Conservation (phyloP, 1,140 invertebrate species). For the Lasioglossum baleicum region DNA sequence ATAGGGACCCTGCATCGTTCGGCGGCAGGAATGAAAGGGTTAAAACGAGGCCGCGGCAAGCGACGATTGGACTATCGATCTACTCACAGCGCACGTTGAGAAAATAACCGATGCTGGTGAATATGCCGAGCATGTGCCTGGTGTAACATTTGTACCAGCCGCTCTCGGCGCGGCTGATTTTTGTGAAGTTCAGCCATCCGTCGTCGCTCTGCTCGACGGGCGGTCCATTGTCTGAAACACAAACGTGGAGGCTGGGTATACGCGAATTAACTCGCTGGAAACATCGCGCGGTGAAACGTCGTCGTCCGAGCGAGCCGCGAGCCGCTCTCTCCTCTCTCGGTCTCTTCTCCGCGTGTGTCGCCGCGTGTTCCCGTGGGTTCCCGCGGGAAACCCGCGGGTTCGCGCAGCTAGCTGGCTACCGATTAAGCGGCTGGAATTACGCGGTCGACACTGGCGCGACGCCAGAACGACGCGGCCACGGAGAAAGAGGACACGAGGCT, state of each 20-base stretch:
- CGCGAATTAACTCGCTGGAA: constrained; percentile 59
- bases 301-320: constrained; percentile 18
- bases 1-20: not conserved
- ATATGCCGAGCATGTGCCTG: constrained; percentile 88
- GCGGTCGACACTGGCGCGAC: constrained; percentile 14
- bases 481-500: not conserved
- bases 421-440: constrained; percentile 35
- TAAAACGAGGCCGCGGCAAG: not conserved
- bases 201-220: constrained; percentile 85
- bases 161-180: constrained; percentile 87
- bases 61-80: constrained; percentile 44
- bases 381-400: not conserved
- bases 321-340: not conserved
- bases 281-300: constrained; percentile 38
- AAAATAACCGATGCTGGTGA: constrained; percentile 93
- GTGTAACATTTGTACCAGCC: constrained; percentile 95
- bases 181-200: constrained; percentile 90
- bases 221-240: constrained; percentile 81
- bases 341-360: not conserved
- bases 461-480: constrained; percentile 13
- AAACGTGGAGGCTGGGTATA: constrained; percentile 53
- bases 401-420: not conserved
- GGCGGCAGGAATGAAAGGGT: not conserved
- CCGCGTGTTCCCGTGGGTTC: constrained; percentile 11
- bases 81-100: constrained; percentile 92